These are phyloP conservation scores for Rhabdophis nuchalis DNA, from an alignment of 2,797 vertebrate species.

Conservation along the genomic window DNA sequence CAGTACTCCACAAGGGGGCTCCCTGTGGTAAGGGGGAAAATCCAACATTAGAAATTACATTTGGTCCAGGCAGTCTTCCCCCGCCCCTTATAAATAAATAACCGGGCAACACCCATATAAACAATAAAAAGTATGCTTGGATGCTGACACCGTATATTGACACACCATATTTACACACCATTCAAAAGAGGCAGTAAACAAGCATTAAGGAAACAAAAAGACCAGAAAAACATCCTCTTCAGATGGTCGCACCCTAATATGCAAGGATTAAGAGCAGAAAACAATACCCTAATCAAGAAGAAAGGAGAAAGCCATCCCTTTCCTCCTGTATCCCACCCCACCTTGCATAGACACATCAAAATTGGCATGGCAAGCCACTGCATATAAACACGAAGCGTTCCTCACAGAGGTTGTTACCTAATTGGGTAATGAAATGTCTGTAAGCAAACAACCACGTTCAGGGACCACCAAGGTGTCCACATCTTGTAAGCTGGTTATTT, in stretches of 20 bases:
- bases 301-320: not conserved
- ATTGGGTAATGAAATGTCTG: not conserved
- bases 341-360: not conserved
- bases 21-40: no score
- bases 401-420: not conserved
- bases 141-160: not conserved
- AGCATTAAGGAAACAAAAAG: not conserved
- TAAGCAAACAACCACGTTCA: not conserved
- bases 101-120: not conserved
- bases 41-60: no score
- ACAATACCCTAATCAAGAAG: not conserved
- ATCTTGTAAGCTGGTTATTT: not conserved
- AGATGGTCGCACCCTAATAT: not conserved
- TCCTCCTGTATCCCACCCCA: not conserved
- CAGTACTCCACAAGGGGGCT: no score
- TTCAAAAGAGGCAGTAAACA: not conserved
- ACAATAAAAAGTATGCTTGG: not conserved
- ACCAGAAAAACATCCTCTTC: not conserved
- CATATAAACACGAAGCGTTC: not conserved
- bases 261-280: not conserved
- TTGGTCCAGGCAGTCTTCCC: no score
- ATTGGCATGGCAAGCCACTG: not conserved
- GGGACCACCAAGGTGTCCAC: not conserved
- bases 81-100: no score
- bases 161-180: not conserved